Evolutionary conservation across 2,888 invertebrate species (phyloP).

Genomic region (Apotomis turbidana): DNA sequence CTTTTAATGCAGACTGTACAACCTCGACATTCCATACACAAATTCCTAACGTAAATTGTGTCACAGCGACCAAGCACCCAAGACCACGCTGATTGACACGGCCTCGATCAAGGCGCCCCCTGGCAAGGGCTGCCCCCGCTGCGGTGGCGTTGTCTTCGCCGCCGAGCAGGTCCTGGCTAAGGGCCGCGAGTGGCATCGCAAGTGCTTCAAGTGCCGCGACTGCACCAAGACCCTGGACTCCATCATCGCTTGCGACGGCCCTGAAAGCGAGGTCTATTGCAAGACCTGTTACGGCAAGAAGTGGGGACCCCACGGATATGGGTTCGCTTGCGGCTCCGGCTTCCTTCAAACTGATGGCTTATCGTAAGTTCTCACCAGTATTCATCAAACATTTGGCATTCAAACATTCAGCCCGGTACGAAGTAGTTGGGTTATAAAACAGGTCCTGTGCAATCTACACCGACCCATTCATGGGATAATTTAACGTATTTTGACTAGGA

Average conservation of each 20-base stretch:
- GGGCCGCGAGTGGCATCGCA: constrained; percentile 95
- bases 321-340: constrained; percentile 97
- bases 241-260: constrained; percentile 97
- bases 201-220: constrained; percentile 96
- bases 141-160: constrained; percentile 95
- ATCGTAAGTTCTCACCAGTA: constrained; percentile 83
- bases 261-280: constrained; percentile 96
- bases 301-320: constrained; percentile 98
- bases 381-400: background rate
- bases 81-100: constrained; percentile 91
- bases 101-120: constrained; percentile 91
- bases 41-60: background rate
- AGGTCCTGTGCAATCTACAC: too few relatives aligned
- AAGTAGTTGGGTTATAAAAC: too few relatives aligned
- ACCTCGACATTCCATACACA: background rate
- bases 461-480: too few relatives aligned
- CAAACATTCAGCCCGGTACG: too few relatives aligned
- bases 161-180: constrained; percentile 97
- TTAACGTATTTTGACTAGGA: too few relatives aligned
- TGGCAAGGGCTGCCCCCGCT: constrained; percentile 95
- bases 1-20: too few relatives aligned
- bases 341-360: constrained; percentile 96
- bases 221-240: constrained; percentile 98
- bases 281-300: constrained; percentile 99
- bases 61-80: constrained; percentile 89